Conservation (phyloP, 2,888 invertebrate genomes). For the Meteorus cinctellus region DNA sequence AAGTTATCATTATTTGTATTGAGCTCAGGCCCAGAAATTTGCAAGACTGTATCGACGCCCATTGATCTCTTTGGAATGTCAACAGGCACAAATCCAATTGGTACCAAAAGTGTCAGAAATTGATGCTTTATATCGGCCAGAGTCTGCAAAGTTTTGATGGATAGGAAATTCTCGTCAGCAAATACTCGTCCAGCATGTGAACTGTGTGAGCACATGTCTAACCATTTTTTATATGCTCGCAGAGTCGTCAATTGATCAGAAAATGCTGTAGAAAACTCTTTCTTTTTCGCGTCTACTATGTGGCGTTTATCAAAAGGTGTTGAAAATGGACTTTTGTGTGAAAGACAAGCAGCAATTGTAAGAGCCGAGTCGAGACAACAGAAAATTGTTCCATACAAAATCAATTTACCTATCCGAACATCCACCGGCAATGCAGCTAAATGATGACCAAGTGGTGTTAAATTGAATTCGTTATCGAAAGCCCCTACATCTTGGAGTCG, state of each 20-base stretch:
- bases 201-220: slow-evolving; percentile 78
- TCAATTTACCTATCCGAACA: slow-evolving; percentile 92
- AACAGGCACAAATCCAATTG: slow-evolving; percentile 86
- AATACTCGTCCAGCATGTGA: slow-evolving; percentile 85
- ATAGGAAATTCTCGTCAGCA: slow-evolving; percentile 89
- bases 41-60: slow-evolving; percentile 79
- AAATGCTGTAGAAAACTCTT: slow-evolving; percentile 84
- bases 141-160: slow-evolving; percentile 86
- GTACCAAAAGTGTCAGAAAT: slow-evolving; percentile 82
- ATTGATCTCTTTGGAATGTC: slow-evolving; percentile 76
- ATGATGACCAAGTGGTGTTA: slow-evolving; percentile 91
- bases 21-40: slow-evolving; percentile 80
- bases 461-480: slow-evolving; percentile 81
- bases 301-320: slow-evolving; percentile 83
- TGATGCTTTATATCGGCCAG: slow-evolving; percentile 91
- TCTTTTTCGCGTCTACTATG: slow-evolving; percentile 82
- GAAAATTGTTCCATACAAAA: slow-evolving; percentile 93
- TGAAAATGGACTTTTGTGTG: slow-evolving; percentile 86
- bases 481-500: slow-evolving; percentile 87
- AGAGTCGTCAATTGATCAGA: slow-evolving; percentile 94
- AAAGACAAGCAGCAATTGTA: slow-evolving; percentile 90
- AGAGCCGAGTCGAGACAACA: slow-evolving; percentile 93
- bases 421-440: slow-evolving; percentile 93
- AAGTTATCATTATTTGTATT: slow-evolving; percentile 85
- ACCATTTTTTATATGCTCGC: slow-evolving; percentile 91